These are phyloP conservation scores for Conus ventricosus DNA, from an alignment of 1,140 invertebrate genomes.

Conservation along the genomic window DNA sequence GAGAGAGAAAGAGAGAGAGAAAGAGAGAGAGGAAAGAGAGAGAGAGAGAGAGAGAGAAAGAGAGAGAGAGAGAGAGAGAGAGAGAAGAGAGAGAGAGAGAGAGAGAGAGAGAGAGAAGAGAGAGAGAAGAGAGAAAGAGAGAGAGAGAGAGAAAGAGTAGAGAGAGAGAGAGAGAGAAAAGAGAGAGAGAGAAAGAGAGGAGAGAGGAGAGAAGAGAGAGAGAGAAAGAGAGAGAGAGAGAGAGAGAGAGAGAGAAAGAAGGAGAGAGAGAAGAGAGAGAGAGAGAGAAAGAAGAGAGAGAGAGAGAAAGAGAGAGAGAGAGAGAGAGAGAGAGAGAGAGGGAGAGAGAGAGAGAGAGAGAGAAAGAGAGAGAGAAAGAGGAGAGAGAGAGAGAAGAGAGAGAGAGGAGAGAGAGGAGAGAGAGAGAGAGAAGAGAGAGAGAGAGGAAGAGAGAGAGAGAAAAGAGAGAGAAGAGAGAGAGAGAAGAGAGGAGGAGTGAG, in stretches of 20 bases:
- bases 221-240: background rate
- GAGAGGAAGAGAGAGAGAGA: conserved; percentile 15
- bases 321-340: background rate
- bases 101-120: conserved; percentile 22
- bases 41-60: conserved; percentile 6
- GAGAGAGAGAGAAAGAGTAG: no score
- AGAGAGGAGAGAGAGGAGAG: background rate
- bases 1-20: background rate
- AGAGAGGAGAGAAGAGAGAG: conserved; percentile 15
- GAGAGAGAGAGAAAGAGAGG: background rate
- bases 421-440: background rate
- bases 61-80: background rate
- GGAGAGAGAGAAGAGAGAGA: no score
- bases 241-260: background rate
- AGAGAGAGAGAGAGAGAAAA: background rate
- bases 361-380: no score
- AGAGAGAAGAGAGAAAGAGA: background rate
- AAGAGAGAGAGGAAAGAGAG: conserved; percentile 14
- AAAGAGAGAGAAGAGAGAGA: background rate
- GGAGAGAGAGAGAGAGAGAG: conserved; percentile 1
- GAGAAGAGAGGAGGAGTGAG: no score
- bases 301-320: background rate
- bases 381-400: background rate
- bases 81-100: background rate
- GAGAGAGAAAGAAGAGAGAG: conserved; percentile 25